A percentile compares a stretch with the other conserved stretches of the same genome.
These are phyloP conservation scores for Mesopsocus fuscifrons DNA, from an alignment of 2,888 invertebrate genomes.

Conservation along the genomic window DNA sequence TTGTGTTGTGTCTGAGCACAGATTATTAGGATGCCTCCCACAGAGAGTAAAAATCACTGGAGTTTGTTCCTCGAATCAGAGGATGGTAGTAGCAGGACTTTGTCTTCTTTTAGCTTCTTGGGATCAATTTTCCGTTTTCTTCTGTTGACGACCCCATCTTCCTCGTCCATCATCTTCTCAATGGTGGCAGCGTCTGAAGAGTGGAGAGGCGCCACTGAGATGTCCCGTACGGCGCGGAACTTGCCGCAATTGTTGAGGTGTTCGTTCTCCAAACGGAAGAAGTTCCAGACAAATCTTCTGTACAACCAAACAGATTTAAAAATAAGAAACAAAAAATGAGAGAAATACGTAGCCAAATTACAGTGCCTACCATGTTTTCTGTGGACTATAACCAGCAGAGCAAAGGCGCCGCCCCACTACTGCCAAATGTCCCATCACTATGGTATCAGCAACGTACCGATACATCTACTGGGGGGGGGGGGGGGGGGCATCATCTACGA, in stretches of 20 bases:
- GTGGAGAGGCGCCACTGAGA: conserved; percentile 57
- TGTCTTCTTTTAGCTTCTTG: conserved; percentile 18
- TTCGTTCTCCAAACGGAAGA: conserved; percentile 75
- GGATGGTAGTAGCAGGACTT: conserved; percentile 14
- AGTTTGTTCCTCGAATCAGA: too few relatives aligned
- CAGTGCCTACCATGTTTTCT: too few relatives aligned
- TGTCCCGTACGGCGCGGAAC: conserved; percentile 74
- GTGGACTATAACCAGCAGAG: not conserved
- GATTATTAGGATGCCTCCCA: too few relatives aligned
- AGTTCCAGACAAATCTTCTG: conserved; percentile 70
- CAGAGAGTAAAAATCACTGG: too few relatives aligned
- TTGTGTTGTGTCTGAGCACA: too few relatives aligned
- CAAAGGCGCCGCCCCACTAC: not conserved
- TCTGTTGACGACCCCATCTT: conserved; percentile 32
- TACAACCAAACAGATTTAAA: too few relatives aligned
- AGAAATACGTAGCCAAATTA: too few relatives aligned
- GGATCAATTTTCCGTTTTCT: conserved; percentile 17
- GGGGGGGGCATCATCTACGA: too few relatives aligned
- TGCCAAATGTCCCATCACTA: too few relatives aligned
- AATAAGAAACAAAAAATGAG: not conserved
- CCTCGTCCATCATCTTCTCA: conserved; percentile 38
- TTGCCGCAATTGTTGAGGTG: conserved; percentile 79
- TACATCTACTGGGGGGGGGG: too few relatives aligned
- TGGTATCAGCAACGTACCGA: too few relatives aligned
- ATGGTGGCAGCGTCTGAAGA: conserved; percentile 46